Evolutionary conservation across 2,113 vertebrate genomes (phyloP).

Genomic region (Ageneiosus marmoratus): DNA sequence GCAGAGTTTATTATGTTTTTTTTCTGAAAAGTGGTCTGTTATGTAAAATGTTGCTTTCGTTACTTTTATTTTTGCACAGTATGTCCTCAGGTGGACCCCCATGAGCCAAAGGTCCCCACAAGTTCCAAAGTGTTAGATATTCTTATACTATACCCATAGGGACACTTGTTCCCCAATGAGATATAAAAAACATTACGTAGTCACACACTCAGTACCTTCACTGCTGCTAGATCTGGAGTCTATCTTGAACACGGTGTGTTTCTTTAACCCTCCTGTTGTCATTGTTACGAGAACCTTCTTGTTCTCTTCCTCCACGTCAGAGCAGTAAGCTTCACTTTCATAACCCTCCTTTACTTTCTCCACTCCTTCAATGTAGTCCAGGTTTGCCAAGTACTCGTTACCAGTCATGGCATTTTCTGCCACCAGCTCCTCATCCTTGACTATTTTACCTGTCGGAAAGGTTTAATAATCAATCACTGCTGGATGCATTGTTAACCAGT

Average conservation of each 20-base stretch:
- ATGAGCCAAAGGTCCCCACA: too few species aligned
- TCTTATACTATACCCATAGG: too few species aligned
- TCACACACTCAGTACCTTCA: conserved; percentile 44
- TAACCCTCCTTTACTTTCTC: conserved; percentile 89
- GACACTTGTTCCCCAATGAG: too few species aligned
- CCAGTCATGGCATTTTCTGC: conserved; percentile 81
- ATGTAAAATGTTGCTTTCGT: too few species aligned
- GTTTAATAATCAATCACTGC: background rate
- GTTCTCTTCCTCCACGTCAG: conserved; percentile 64
- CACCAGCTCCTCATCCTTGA: conserved; percentile 81
- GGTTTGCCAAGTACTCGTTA: conserved; percentile 83
- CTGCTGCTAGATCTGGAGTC: conserved; percentile 33
- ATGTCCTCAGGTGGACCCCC: too few species aligned
- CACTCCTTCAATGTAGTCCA: conserved; percentile 88
- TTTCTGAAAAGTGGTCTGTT: too few species aligned
- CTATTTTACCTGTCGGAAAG: conserved; percentile 76
- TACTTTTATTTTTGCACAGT: too few species aligned
- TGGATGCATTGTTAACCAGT: background rate
- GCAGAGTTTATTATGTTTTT: too few species aligned
- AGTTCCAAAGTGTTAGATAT: too few species aligned
- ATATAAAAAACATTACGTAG: too few species aligned
- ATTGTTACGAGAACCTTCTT: conserved; percentile 38
- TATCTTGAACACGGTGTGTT: background rate
- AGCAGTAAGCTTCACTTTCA: conserved; percentile 80
- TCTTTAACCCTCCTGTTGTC: conserved; percentile 44